Conservation (phyloP, 92 coral and sea anemone genomes). For the Actinostola sp. region DNA sequence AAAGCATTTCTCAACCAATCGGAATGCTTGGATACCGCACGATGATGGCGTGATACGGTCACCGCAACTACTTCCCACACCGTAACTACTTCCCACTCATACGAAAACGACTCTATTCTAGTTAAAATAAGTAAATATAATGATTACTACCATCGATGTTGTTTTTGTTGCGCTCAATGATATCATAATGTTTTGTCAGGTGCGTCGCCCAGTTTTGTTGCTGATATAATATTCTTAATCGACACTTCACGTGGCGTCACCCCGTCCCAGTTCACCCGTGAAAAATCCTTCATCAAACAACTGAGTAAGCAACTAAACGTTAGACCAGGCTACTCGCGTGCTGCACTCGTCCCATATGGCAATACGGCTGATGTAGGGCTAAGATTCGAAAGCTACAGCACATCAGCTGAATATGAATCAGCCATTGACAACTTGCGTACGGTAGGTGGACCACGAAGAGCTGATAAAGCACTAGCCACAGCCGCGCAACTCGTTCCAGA, state of each 20-base stretch:
- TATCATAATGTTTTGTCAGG: neutral
- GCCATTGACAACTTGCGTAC: constrained; percentile 41
- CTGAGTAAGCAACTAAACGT: constrained; percentile 55
- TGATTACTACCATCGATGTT: neutral
- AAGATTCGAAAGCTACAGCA: constrained; percentile 51
- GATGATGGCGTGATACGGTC: too few relatives aligned
- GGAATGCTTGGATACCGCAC: too few relatives aligned
- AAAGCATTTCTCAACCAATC: too few relatives aligned
- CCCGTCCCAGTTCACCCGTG: constrained; percentile 55
- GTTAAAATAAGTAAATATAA: too few relatives aligned
- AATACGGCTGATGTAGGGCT: constrained; percentile 43
- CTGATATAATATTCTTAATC: constrained; percentile 80
- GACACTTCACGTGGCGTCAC: constrained; percentile 82
- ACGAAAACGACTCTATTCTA: too few relatives aligned
- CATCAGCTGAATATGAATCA: constrained; percentile 32
- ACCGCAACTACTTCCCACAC: too few relatives aligned
- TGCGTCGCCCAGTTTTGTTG: constrained; percentile 48
- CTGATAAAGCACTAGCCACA: constrained; percentile 63
- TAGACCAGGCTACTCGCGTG: constrained; percentile 60
- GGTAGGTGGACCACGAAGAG: constrained; percentile 62
- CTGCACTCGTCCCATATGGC: constrained; percentile 63
- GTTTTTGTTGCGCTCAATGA: neutral
- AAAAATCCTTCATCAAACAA: constrained; percentile 73
- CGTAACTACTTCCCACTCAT: too few relatives aligned
- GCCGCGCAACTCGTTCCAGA: constrained; percentile 54